Conservation (phyloP, 2,888 invertebrate genomes). For the Drosophila pseudotalamancana region DNA sequence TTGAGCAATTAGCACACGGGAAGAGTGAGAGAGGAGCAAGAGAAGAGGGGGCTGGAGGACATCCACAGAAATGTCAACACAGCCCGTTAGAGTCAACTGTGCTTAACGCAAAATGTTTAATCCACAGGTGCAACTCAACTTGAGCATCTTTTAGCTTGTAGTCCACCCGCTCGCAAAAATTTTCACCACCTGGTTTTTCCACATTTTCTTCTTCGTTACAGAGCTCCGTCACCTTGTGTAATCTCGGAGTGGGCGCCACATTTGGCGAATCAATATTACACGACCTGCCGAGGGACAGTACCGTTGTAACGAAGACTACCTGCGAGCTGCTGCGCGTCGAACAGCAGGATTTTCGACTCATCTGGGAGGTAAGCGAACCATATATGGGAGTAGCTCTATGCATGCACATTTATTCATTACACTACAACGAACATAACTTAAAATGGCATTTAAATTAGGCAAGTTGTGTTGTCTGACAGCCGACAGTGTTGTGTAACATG, state of each 20-base stretch:
- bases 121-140: constrained; percentile 40
- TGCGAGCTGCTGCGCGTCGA: constrained; percentile 91
- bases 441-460: background rate
- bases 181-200: background rate
- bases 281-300: constrained; percentile 89
- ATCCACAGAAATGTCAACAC: constrained; percentile 16
- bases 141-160: constrained; percentile 34
- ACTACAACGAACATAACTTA: constrained; percentile 7
- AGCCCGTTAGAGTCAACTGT: constrained; percentile 18
- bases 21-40: background rate
- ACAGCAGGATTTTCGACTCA: constrained; percentile 90
- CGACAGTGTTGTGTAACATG: background rate
- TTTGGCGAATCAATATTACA: constrained; percentile 91
- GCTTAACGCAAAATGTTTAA: constrained; percentile 36
- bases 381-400: background rate
- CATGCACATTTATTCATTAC: constrained; percentile 6
- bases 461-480: background rate
- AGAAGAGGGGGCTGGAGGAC: background rate
- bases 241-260: constrained; percentile 89
- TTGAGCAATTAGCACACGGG: constrained; percentile 55
- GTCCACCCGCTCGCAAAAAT: background rate
- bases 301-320: constrained; percentile 89
- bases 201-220: constrained; percentile 81
- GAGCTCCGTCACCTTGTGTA: constrained; percentile 88
- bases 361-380: constrained; percentile 89